Percentiles rank a stretch among this genome's conserved stretches.
phyloP scores from a whole-genome alignment of 2,888 invertebrate genomes.

The Yponomeuta sedellus region DNA sequence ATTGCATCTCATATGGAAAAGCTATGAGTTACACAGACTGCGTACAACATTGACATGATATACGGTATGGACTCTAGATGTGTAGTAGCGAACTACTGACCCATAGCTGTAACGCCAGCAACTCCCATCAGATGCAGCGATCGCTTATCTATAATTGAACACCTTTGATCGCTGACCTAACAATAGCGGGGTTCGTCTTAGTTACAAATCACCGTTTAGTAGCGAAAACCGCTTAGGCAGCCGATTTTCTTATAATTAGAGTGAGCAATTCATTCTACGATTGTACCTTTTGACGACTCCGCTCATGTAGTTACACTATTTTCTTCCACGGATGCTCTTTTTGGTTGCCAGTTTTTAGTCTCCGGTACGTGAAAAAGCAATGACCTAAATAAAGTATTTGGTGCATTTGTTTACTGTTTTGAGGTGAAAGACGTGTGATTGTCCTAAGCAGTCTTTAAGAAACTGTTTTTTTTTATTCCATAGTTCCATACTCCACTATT shows the following conservation, averaged over 20 bases:
- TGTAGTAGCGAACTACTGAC: constrained; percentile 28
- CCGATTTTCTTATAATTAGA: constrained; percentile 2
- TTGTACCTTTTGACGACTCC: neutral
- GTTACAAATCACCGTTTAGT: constrained; percentile 30
- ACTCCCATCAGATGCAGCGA: constrained; percentile 24
- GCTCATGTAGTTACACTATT: too few relatives aligned
- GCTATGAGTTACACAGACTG: neutral
- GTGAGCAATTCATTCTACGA: constrained; percentile 8
- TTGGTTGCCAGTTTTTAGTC: too few relatives aligned
- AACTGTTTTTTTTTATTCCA: too few relatives aligned
- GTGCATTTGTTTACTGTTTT: too few relatives aligned
- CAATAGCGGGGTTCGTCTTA: constrained; percentile 31
- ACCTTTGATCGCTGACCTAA: constrained; percentile 39
- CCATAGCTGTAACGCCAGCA: constrained; percentile 25
- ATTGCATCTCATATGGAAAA: neutral
- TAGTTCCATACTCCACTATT: too few relatives aligned
- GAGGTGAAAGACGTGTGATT: too few relatives aligned
- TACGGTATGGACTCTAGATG: constrained; percentile 19
- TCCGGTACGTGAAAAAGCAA: too few relatives aligned
- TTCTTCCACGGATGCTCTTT: too few relatives aligned
- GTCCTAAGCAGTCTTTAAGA: too few relatives aligned
- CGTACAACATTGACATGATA: neutral
- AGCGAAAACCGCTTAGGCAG: constrained; percentile 29
- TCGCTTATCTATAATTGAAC: constrained; percentile 38
- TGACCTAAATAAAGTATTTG: too few relatives aligned